Conservation (phyloP, 2,797 vertebrate species). For the Alosa sapidissima region DNA sequence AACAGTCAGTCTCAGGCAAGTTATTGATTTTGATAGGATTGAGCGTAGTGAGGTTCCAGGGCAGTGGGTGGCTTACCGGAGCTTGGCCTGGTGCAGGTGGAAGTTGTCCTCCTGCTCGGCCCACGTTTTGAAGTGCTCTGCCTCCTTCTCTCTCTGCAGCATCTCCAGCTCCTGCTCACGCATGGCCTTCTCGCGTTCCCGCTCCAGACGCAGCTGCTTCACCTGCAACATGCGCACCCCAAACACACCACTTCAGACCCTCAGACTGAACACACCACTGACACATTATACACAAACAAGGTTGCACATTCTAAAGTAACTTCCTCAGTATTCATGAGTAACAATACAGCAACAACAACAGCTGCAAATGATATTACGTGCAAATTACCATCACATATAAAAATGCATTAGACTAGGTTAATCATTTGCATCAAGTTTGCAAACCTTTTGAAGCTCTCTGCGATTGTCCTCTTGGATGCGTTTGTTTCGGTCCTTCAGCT, state of each 20-base stretch:
- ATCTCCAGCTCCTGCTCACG: slow-evolving; percentile 95
- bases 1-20: neutral
- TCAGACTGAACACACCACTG: no score
- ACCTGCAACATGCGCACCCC: slow-evolving; percentile 72
- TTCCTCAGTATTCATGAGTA: neutral
- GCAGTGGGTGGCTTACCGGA: slow-evolving; percentile 73
- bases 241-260: neutral
- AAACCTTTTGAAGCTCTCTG: slow-evolving; percentile 95
- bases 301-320: neutral
- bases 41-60: neutral
- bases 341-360: neutral
- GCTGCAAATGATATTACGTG: neutral
- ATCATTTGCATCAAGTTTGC: neutral
- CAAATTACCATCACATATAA: neutral
- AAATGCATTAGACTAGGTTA: neutral
- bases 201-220: slow-evolving; percentile 93
- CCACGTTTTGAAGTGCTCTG: slow-evolving; percentile 98
- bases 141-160: slow-evolving; percentile 97
- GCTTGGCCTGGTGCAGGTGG: slow-evolving; percentile 95
- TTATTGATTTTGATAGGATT: no score
- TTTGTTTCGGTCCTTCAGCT: slow-evolving; percentile 96
- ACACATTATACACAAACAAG: neutral
- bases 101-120: slow-evolving; percentile 98
- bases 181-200: slow-evolving; percentile 96
- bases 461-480: slow-evolving; percentile 95